phyloP scores from a whole-genome alignment of 2,113 vertebrate genomes.

The Hippocampus barbouri region DNA sequence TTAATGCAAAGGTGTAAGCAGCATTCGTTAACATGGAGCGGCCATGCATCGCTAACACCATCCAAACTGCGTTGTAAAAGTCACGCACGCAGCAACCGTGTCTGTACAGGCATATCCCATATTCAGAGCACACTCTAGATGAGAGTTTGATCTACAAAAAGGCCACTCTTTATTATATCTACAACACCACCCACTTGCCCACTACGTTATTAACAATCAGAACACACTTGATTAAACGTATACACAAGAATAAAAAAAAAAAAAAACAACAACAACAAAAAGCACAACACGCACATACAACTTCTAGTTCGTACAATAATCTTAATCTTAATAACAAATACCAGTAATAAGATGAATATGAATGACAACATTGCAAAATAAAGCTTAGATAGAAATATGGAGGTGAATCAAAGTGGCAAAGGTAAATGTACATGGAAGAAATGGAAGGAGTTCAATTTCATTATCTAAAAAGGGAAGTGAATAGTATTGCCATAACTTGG shows the following conservation, averaged over 20 bases:
- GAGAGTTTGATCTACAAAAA: slow-evolving; percentile 60
- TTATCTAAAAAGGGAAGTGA: slow-evolving; percentile 11
- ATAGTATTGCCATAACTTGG: neutral
- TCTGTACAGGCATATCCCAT: slow-evolving; percentile 24
- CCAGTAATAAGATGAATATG: slow-evolving; percentile 33
- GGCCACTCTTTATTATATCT: slow-evolving; percentile 39
- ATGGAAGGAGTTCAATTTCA: slow-evolving; percentile 1
- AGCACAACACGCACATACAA: neutral
- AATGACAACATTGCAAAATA: slow-evolving; percentile 20
- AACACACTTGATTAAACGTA: slow-evolving; percentile 12
- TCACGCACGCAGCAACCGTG: slow-evolving; percentile 29
- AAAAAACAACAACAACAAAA: neutral
- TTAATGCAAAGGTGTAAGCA: slow-evolving; percentile 36
- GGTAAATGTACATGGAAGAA: neutral
- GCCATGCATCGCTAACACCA: neutral
- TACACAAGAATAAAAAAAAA: slow-evolving; percentile 42
- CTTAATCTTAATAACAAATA: slow-evolving; percentile 8
- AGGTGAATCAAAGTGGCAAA: slow-evolving; percentile 1
- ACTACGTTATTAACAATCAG: slow-evolving; percentile 32
- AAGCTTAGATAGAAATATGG: slow-evolving; percentile 1
- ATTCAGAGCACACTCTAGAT: slow-evolving; percentile 44
- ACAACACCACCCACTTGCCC: slow-evolving; percentile 46
- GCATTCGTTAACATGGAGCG: slow-evolving; percentile 18
- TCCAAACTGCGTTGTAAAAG: slow-evolving; percentile 31
- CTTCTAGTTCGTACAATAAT: neutral